These are phyloP conservation scores for Actinernus sp. DNA, from an alignment of 92 coral and sea anemone species.

Conservation along the genomic window DNA sequence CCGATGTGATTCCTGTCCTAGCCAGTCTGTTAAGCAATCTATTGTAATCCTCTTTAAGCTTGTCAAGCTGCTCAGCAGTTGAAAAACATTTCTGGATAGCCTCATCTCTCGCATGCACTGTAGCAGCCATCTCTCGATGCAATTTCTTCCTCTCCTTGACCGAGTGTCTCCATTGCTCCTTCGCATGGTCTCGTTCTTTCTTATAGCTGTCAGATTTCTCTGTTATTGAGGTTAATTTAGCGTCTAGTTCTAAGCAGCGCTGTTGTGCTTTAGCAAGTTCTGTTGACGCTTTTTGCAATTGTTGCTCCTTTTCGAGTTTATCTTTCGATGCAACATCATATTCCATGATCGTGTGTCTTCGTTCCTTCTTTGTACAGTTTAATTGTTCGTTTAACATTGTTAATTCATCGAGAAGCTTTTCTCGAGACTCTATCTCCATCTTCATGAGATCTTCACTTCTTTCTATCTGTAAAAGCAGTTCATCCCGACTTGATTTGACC, in stretches of 20 bases:
- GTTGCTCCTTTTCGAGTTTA: slow-evolving; percentile 61
- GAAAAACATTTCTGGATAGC: slow-evolving; percentile 97
- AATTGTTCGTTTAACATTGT: slow-evolving; percentile 69
- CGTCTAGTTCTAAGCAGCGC: slow-evolving; percentile 87
- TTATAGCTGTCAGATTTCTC: slow-evolving; percentile 80
- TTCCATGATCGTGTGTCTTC: slow-evolving; percentile 60
- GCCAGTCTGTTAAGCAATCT: slow-evolving; percentile 81
- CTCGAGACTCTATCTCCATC: slow-evolving; percentile 66
- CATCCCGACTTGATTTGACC: slow-evolving; percentile 90
- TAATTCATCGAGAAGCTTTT: slow-evolving; percentile 57
- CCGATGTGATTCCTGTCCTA: slow-evolving; percentile 72
- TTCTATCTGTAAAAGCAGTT: slow-evolving; percentile 52
- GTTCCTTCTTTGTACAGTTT: slow-evolving; percentile 64
- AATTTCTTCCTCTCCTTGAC: slow-evolving; percentile 91
- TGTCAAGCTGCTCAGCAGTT: slow-evolving; percentile 88
- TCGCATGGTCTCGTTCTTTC: slow-evolving; percentile 88
- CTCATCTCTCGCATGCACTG: slow-evolving; percentile 91
- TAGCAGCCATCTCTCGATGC: slow-evolving; percentile 85
- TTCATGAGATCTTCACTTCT: slow-evolving; percentile 45
- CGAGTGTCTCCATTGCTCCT: slow-evolving; percentile 94
- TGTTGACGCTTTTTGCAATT: slow-evolving; percentile 73
- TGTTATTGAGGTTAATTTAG: slow-evolving; percentile 62
- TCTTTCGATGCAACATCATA: slow-evolving; percentile 59
- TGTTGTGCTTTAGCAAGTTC: slow-evolving; percentile 86
- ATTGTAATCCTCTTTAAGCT: slow-evolving; percentile 87